phyloP scores from a whole-genome alignment of 2,888 invertebrate genomes.

The Anorthoa munda region DNA sequence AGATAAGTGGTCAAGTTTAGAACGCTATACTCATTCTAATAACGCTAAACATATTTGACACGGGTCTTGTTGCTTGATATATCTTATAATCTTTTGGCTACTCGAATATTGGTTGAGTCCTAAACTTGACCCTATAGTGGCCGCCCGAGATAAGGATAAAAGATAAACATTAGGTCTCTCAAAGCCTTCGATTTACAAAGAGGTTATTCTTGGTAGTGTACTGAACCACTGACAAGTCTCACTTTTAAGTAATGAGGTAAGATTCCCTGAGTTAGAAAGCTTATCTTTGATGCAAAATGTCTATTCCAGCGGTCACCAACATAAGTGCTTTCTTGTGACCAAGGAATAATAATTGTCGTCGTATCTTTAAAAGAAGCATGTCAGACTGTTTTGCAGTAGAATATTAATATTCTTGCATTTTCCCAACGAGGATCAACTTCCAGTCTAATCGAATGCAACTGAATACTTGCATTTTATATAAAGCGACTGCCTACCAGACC shows the following conservation, averaged over 20 bases:
- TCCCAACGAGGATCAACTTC: too few relatives aligned
- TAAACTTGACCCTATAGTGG: constrained; percentile 14
- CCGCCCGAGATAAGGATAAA: neutral
- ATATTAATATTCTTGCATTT: too few relatives aligned
- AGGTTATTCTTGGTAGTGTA: neutral
- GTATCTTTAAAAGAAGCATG: too few relatives aligned
- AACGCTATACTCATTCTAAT: neutral
- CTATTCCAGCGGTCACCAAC: too few relatives aligned
- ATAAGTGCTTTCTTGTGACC: too few relatives aligned
- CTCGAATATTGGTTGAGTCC: constrained; percentile 11
- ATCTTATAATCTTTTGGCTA: constrained; percentile 16
- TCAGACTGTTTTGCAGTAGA: too few relatives aligned
- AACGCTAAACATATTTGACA: constrained; percentile 1
- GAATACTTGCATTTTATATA: too few relatives aligned
- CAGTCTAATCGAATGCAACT: too few relatives aligned
- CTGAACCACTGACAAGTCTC: neutral
- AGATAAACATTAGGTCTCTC: neutral
- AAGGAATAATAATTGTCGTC: too few relatives aligned
- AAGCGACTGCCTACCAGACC: too few relatives aligned
- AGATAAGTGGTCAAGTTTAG: neutral
- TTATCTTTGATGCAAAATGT: too few relatives aligned
- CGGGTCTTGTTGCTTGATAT: constrained; percentile 2
- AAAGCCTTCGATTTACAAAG: neutral
- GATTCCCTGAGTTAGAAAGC: too few relatives aligned
- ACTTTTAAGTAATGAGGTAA: neutral